Base-by-base conservation (phyloP, 2,888 invertebrate genomes). In the Neoscelio sp. region DNA sequence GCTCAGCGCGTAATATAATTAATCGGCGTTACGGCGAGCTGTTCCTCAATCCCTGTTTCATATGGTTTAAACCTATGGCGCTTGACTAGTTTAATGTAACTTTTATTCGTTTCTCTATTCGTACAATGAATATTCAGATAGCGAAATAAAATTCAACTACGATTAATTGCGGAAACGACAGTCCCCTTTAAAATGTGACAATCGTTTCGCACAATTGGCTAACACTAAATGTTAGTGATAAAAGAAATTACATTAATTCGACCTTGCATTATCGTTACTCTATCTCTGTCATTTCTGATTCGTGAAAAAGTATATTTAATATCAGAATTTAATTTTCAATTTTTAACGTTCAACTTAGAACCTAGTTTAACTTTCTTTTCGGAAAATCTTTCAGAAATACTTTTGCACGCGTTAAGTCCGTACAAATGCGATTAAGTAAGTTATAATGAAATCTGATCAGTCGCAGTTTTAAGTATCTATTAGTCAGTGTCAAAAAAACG, bases 41-140 rank as follows among this genome's bases (percentile, higher is more conserved):
- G 82, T 85, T 84, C 83, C 77, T 87, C 85, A 85, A 86, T 88
- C 86, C 85, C 86, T 87, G 85, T 87, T 85, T 86, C 75, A 83
- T 67, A 80, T 67, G 76, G 17, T 67, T 68, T 87, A 86, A 87
- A 65, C 58, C 83, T 86, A 88, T 40, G 60, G 81, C 85, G 78
- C 86, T 85, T 89, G 89, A 89, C 90, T 89, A 89, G 89, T 88
- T 83, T 81, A 33, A 67, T 30, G 12, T 62, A 62, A 20, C 8
- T 62, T 62, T 64, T 54, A 35, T 30, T 50, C 33, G 15, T 52
- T 26, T 33, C 4, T 1, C 28, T 74, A 65, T 65, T 64, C 28
- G 38, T 42, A 65, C 58, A 17, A 13, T 48, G 10, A 67, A 58
- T 67, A 58, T 50, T 56, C n/a, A 23, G 18, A 35, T 60, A 12